Conservation (phyloP, 2,888 invertebrate genomes). For the Rhodophaea formosa region DNA sequence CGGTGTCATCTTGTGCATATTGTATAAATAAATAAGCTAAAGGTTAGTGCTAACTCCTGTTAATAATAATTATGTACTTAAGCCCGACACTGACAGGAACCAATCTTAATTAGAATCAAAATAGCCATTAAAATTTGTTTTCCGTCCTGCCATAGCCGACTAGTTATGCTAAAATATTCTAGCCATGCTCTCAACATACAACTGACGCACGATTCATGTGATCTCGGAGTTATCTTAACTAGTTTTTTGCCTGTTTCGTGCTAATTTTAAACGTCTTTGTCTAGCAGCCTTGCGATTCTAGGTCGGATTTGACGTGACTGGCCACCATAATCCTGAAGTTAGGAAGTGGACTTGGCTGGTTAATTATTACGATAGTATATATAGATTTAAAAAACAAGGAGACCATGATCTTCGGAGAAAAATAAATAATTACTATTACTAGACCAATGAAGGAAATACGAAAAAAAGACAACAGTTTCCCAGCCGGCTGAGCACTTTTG, state of each 20-base stretch:
- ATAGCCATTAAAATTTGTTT: not conserved
- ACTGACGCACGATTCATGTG: not conserved
- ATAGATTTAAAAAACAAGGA: no score
- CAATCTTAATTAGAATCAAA: not conserved
- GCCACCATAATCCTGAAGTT: not conserved
- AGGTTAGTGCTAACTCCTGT: no score
- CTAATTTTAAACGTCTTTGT: slow-evolving; percentile 4
- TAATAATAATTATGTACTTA: not conserved
- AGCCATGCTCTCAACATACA: not conserved
- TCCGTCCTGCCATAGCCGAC: not conserved
- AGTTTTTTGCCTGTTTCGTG: slow-evolving; percentile 1
- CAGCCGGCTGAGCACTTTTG: no score
- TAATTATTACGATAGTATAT: no score
- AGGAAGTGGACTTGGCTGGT: no score
- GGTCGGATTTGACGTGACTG: not conserved
- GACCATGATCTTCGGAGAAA: no score
- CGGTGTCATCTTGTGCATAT: no score
- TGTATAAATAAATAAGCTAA: no score
- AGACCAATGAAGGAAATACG: no score
- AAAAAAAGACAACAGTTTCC: no score
- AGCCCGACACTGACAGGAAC: not conserved
- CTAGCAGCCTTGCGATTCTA: not conserved
- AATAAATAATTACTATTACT: no score
- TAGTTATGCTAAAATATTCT: slow-evolving; percentile 13
- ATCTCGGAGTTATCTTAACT: not conserved